Percentiles rank a stretch among this genome's conserved stretches.
Conservation (phyloP, 2,888 invertebrate species). For the Thumatha senex region DNA sequence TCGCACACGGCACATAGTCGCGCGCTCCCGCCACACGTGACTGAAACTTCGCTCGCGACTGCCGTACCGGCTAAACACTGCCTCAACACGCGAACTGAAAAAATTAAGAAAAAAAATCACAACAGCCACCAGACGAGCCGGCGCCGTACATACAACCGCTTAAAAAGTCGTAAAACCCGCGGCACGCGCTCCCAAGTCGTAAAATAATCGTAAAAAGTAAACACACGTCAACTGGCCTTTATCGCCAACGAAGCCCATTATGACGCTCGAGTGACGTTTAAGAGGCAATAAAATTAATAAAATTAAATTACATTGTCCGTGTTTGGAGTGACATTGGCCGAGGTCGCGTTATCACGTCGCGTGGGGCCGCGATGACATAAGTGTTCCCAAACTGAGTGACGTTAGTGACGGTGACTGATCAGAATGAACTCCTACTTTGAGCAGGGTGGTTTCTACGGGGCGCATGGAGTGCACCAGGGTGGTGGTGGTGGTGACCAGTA, state of each 20-base stretch:
- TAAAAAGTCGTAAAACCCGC: slow-evolving; percentile 80
- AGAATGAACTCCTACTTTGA: slow-evolving; percentile 98
- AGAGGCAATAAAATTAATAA: slow-evolving; percentile 82
- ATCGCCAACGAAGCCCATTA: slow-evolving; percentile 80
- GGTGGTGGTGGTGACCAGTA: slow-evolving; percentile 91
- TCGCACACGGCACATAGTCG: slow-evolving; percentile 66
- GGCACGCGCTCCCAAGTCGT: slow-evolving; percentile 78
- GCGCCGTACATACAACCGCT: slow-evolving; percentile 68
- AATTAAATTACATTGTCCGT: slow-evolving; percentile 73
- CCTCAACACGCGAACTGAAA: slow-evolving; percentile 52
- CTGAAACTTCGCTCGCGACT: slow-evolving; percentile 76
- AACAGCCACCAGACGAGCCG: slow-evolving; percentile 55
- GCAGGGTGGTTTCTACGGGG: slow-evolving; percentile 97
- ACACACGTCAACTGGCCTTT: slow-evolving; percentile 81
- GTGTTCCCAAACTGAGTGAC: slow-evolving; percentile 74
- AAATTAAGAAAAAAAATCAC: slow-evolving; percentile 41
- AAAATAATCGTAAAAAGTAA: slow-evolving; percentile 84
- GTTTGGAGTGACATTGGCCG: slow-evolving; percentile 76
- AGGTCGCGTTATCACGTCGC: slow-evolving; percentile 79
- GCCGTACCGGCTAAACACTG: slow-evolving; percentile 43
- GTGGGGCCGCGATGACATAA: slow-evolving; percentile 81
- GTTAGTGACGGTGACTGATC: slow-evolving; percentile 73
- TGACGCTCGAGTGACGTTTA: slow-evolving; percentile 83
- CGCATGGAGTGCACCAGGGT: slow-evolving; percentile 92
- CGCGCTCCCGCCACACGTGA: slow-evolving; percentile 68